These are phyloP conservation scores for Xenopus laevis DNA, from an alignment of 2,113 vertebrate species.

Conservation along the genomic window DNA sequence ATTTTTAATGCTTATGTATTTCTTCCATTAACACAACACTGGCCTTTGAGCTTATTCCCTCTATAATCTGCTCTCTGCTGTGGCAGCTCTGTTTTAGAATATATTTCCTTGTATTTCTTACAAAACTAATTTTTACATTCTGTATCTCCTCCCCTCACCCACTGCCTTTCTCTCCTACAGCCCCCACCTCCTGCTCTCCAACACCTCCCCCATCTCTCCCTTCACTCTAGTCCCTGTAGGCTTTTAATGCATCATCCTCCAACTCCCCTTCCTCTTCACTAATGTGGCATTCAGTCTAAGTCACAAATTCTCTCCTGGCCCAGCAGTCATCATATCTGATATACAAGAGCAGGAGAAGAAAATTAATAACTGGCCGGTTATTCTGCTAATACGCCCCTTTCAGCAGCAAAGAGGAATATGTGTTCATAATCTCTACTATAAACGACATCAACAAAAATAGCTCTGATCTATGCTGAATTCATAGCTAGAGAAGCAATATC, in stretches of 20 bases:
- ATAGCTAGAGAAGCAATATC: too few relatives aligned
- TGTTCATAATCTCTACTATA: too few relatives aligned
- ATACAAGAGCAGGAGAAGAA: too few relatives aligned
- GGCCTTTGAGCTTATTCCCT: not conserved
- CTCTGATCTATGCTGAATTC: too few relatives aligned
- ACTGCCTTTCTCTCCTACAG: constrained; percentile 16
- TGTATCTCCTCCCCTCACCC: constrained; percentile 1
- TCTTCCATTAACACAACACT: not conserved
- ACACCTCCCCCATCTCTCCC: constrained; percentile 5
- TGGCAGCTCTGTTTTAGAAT: too few relatives aligned
- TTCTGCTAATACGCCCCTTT: too few relatives aligned
- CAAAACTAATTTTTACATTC: not conserved
- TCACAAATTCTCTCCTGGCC: not conserved
- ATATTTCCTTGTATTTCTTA: not conserved
- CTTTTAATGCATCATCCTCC: constrained; percentile 18
- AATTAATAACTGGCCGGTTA: too few relatives aligned
- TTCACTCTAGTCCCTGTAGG: constrained; percentile 27
- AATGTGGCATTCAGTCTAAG: too few relatives aligned
- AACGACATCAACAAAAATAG: too few relatives aligned
- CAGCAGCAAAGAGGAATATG: too few relatives aligned
- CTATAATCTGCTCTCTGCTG: not conserved
- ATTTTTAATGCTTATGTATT: too few relatives aligned
- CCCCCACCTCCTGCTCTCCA: constrained; percentile 7
- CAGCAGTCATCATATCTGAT: not conserved
- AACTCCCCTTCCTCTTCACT: not conserved